A percentile compares a stretch with the other conserved stretches of the same genome.
Conservation (phyloP, 2,888 invertebrate species). For the Chrysolina americana region DNA sequence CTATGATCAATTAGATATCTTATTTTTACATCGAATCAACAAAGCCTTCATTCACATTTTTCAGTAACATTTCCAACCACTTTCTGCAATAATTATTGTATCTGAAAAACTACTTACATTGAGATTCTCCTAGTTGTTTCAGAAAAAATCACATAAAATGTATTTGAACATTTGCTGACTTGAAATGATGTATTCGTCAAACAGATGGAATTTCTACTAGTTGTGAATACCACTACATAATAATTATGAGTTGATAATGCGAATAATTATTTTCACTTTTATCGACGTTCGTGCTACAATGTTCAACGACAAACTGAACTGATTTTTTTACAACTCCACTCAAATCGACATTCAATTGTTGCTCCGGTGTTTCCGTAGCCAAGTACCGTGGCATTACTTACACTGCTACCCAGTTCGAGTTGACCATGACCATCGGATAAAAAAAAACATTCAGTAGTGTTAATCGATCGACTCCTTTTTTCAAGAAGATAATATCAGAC, state of each 20-base stretch:
- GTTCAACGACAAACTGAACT: conserved; percentile 16
- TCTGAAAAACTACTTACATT: background rate
- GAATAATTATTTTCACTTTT: conserved; percentile 6
- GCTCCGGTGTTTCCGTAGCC: background rate
- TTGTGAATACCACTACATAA: conserved; percentile 5
- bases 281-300: background rate
- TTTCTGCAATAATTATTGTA: too few relatives aligned
- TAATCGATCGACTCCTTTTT: too few relatives aligned
- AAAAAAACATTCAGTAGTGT: background rate
- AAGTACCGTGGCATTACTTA: background rate
- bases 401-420: background rate
- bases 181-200: background rate
- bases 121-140: background rate
- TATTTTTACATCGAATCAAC: too few relatives aligned
- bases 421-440: background rate
- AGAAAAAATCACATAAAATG: background rate
- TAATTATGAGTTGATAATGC: conserved; percentile 5
- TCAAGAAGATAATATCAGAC: too few relatives aligned
- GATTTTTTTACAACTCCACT: conserved; percentile 5
- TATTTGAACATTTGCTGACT: background rate
- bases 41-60: too few relatives aligned
- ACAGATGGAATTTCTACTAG: background rate
- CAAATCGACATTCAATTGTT: conserved; percentile 17
- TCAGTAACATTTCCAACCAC: too few relatives aligned
- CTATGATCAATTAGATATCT: too few relatives aligned